Evolutionary conservation across 1,140 invertebrate genomes (phyloP).

Genomic region (Acromyrmex charruanus): DNA sequence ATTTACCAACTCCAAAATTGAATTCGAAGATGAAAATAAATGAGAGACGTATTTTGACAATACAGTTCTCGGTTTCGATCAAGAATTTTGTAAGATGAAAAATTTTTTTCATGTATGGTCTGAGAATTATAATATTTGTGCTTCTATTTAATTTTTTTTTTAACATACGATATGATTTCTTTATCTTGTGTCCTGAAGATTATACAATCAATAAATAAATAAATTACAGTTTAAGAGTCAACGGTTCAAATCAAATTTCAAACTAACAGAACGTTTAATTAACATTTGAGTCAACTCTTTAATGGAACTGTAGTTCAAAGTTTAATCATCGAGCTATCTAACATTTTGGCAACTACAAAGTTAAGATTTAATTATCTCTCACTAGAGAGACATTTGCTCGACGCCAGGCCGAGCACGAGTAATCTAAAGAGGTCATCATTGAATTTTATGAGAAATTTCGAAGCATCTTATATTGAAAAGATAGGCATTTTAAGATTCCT

Average conservation of each 20-base stretch:
- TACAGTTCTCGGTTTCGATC: too few species aligned
- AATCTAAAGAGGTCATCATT: not conserved
- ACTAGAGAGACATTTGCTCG: not conserved
- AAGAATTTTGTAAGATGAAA: too few species aligned
- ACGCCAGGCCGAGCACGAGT: not conserved
- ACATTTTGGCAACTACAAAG: constrained; percentile 21
- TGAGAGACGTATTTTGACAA: too few species aligned
- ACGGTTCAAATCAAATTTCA: not conserved
- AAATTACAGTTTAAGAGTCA: constrained; percentile 8
- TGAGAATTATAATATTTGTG: not conserved
- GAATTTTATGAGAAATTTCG: not conserved
- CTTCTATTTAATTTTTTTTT: not conserved
- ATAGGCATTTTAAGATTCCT: constrained; percentile 10
- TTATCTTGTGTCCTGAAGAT: too few species aligned
- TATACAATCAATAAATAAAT: constrained; percentile 14
- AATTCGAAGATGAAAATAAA: too few species aligned
- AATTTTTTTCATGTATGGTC: not conserved
- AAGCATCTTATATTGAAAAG: not conserved
- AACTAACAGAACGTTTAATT: constrained; percentile 2
- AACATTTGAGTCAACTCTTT: not conserved
- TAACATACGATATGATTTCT: not conserved
- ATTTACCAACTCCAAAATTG: too few species aligned
- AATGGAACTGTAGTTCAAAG: not conserved
- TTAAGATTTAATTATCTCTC: not conserved
- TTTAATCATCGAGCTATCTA: not conserved